Evolutionary conservation across 2,113 vertebrate species (phyloP), one percentile per base, ranked within the genome.

Genomic region (Eclectus roratus): DNA sequence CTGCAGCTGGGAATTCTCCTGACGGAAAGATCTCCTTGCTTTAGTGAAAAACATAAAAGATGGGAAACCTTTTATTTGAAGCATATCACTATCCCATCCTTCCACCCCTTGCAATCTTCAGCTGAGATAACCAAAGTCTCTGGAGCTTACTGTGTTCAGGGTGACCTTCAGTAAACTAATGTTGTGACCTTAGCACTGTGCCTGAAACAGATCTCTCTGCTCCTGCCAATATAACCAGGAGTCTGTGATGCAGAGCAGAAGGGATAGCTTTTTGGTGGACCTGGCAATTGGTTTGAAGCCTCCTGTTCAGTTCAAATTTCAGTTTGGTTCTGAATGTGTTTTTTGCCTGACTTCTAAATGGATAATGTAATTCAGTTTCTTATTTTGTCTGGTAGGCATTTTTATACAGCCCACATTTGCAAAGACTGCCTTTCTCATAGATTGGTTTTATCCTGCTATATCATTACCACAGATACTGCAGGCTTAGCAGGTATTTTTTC

Each of bases 221-320:
- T 5, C 70, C 89, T 96, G 94, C 83, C 95, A 79, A 73, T 49
- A n/a, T 49, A 92, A 84, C 89, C 35, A 25, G 23, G 90, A 91
- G 33, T 80, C 72, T 91, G 41, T 46, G 89, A 25, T 5, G 44
- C 17, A 11, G 44, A 94, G 37, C 92, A 95, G 73, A 84, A 89
- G 71, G 70, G 79, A 50, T 3, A 89, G 72, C 46, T 89, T 79
- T 84, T 93, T 93, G 85, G 88, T 87, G 72, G 61, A 85, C 65
- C 52, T 88, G 86, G 78, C 69, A 92, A 53, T 63, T 60, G 65
- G 53, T 29, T 94, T 86, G 35, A 84, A 95, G 73, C 80, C 83
- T 91, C 93, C 93, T 94, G 70, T 92, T 95, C 73, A n/a, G 14
- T 74, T 49, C 77, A n/a, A 79, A 31, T 92, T 81, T 85, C 91